Percentiles rank a stretch among this genome's conserved stretches.
Evolutionary conservation across 2,888 invertebrate genomes (phyloP).

Genomic region (Conus canariensis): DNA sequence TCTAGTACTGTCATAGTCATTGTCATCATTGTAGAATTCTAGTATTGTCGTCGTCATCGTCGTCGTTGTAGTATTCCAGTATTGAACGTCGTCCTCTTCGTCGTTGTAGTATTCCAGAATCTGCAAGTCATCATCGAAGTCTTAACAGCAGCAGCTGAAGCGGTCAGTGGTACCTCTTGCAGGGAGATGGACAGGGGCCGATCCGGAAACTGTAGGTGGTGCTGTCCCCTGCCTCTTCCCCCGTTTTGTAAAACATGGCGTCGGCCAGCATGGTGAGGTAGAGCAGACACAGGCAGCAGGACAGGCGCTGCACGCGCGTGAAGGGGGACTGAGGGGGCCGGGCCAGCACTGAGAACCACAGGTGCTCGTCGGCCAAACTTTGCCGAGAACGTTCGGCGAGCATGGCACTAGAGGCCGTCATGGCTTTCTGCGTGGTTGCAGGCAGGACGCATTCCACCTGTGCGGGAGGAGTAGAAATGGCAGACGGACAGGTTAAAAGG

Average conservation of each 20-base stretch:
- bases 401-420: conserved; percentile 79
- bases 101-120: conserved; percentile 77
- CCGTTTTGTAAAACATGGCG: conserved; percentile 80
- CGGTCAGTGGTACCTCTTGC: conserved; percentile 76
- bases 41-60: too few species aligned
- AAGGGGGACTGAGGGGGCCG: conserved; percentile 80
- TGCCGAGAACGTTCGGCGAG: conserved; percentile 78
- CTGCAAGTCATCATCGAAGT: conserved; percentile 78
- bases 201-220: too few species aligned
- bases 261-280: conserved; percentile 81
- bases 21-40: too few species aligned
- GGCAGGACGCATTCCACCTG: conserved; percentile 80
- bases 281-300: conserved; percentile 80
- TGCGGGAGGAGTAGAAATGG: neutral
- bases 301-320: conserved; percentile 78
- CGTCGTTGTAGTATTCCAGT: too few species aligned
- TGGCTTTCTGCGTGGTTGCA: conserved; percentile 78
- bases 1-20: too few species aligned
- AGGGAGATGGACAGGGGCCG: conserved; percentile 79
- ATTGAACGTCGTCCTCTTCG: too few species aligned
- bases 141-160: conserved; percentile 46
- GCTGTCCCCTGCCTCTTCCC: conserved; percentile 55
- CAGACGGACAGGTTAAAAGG: too few species aligned
- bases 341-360: conserved; percentile 81
- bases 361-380: conserved; percentile 80